Percentiles rank a stretch among this genome's conserved stretches.
Conservation (phyloP, 2,888 invertebrate genomes). For the Idaea straminata region DNA sequence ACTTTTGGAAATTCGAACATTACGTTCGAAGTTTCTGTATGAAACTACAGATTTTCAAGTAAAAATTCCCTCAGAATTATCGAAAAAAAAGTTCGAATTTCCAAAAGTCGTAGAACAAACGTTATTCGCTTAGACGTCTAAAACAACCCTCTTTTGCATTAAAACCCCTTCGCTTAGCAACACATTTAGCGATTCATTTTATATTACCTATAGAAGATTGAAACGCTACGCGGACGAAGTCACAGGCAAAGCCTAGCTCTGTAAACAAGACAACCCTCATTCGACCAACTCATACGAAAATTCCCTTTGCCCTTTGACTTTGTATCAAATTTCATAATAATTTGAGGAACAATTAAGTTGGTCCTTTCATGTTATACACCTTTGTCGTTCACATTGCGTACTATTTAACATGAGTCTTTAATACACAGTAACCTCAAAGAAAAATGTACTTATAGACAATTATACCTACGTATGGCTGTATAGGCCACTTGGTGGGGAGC, state of each 20-base stretch:
- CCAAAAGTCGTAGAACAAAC: too few relatives aligned
- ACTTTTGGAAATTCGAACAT: too few relatives aligned
- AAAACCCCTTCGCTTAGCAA: too few relatives aligned
- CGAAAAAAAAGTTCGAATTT: too few relatives aligned
- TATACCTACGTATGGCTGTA: slow-evolving; percentile 76
- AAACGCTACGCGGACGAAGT: background rate
- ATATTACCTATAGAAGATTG: too few relatives aligned
- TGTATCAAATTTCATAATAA: slow-evolving; percentile 69
- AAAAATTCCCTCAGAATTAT: too few relatives aligned
- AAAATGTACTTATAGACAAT: slow-evolving; percentile 79
- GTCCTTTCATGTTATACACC: slow-evolving; percentile 67
- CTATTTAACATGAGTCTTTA: slow-evolving; percentile 76
- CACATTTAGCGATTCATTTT: too few relatives aligned
- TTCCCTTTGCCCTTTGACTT: slow-evolving; percentile 54
- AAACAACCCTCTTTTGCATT: too few relatives aligned
- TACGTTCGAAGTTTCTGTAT: too few relatives aligned
- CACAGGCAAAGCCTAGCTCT: background rate
- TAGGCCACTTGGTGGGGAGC: slow-evolving; percentile 68
- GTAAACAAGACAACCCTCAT: background rate
- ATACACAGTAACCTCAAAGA: slow-evolving; percentile 80
- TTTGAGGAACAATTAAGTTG: slow-evolving; percentile 74
- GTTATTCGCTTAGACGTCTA: too few relatives aligned
- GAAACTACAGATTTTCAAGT: too few relatives aligned
- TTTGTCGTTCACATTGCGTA: slow-evolving; percentile 62
- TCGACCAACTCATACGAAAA: background rate